Evolutionary conservation across 2,797 vertebrate species (phyloP).

Genomic region (Molossus alvarezi): DNA sequence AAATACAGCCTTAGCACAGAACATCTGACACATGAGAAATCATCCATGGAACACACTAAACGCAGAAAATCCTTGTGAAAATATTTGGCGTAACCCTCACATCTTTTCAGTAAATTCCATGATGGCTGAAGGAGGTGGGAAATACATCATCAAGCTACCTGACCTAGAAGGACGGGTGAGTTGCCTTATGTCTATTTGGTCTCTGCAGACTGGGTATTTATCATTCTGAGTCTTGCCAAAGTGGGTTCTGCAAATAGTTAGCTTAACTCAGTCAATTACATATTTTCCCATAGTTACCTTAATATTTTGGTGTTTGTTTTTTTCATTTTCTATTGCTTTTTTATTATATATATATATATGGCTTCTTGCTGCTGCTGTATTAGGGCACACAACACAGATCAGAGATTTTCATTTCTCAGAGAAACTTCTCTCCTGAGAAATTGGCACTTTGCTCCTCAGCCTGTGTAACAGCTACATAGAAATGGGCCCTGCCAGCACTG

Average conservation of each 20-base stretch:
- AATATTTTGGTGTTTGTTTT: slow-evolving; percentile 57
- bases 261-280: slow-evolving; percentile 67
- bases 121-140: slow-evolving; percentile 88
- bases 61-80: slow-evolving; percentile 84
- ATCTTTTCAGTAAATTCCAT: slow-evolving; percentile 82
- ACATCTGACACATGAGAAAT: slow-evolving; percentile 84
- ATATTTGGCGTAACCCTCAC: slow-evolving; percentile 81
- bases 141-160: slow-evolving; percentile 72
- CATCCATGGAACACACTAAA: slow-evolving; percentile 79
- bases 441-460: slow-evolving; percentile 81
- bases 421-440: slow-evolving; percentile 79
- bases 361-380: slow-evolving; percentile 83
- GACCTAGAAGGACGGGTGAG: slow-evolving; percentile 70
- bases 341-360: slow-evolving; percentile 63
- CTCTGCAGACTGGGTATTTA: slow-evolving; percentile 81
- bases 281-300: slow-evolving; percentile 67
- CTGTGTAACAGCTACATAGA: slow-evolving; percentile 34
- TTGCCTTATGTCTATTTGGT: slow-evolving; percentile 76
- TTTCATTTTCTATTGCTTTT: slow-evolving; percentile 81
- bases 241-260: slow-evolving; percentile 75
- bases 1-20: slow-evolving; percentile 85
- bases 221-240: slow-evolving; percentile 73
- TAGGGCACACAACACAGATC: slow-evolving; percentile 78
- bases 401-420: slow-evolving; percentile 80
- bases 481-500: slow-evolving; percentile 34